phyloP scores from a whole-genome alignment of 2,797 vertebrate species.

The Limnodromus scolopaceus region DNA sequence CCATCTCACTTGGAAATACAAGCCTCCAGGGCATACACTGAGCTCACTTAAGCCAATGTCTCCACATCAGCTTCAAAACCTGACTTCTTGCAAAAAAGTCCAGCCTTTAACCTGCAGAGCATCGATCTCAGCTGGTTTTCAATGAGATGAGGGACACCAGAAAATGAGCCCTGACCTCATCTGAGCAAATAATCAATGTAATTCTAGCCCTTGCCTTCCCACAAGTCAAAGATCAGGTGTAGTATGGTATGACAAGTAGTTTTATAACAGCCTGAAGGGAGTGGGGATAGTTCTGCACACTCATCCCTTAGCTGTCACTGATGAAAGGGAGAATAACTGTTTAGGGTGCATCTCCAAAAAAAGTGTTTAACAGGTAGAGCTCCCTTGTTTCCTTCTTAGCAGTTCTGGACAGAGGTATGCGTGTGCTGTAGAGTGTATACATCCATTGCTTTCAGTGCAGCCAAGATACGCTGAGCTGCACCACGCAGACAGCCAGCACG shows the following conservation, averaged over 20 bases:
- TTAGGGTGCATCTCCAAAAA: background rate
- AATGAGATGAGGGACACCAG: background rate
- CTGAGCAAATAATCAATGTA: background rate
- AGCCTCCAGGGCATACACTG: background rate
- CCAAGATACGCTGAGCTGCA: background rate
- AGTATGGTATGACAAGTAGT: background rate
- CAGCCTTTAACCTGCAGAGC: background rate
- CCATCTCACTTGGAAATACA: background rate
- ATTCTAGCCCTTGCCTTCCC: background rate
- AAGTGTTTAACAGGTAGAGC: background rate
- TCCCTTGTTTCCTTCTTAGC: background rate
- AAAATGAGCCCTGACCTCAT: background rate
- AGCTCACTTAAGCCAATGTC: background rate
- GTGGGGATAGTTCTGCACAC: background rate
- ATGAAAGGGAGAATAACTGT: background rate
- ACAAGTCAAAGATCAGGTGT: background rate
- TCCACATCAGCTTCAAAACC: background rate
- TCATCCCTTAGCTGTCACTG: background rate
- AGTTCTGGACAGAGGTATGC: background rate
- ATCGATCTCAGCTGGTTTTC: background rate
- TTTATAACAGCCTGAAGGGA: background rate
- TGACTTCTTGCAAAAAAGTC: background rate
- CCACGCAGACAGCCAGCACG: background rate
- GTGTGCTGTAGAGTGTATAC: background rate
- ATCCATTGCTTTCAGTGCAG: background rate